These are phyloP conservation scores for Coilia nasus DNA, from an alignment of 2,797 vertebrate genomes.

Conservation along the genomic window DNA sequence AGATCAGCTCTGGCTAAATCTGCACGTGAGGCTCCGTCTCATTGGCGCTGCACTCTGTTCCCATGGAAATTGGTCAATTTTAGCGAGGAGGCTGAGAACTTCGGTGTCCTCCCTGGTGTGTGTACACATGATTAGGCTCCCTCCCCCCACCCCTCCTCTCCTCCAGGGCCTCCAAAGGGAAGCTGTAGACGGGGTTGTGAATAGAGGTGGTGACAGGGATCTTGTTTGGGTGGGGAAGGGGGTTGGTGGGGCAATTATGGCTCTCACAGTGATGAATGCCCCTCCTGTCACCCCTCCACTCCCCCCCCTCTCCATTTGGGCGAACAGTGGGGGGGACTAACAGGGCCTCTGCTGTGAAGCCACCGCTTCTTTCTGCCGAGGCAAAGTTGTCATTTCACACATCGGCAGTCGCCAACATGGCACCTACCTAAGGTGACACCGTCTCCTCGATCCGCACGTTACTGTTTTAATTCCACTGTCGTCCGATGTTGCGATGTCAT, in stretches of 20 bases:
- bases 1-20: slow-evolving; percentile 87
- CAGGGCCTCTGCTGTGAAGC: slow-evolving; percentile 42
- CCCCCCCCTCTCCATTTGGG: slow-evolving; percentile 52
- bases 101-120: slow-evolving; percentile 79
- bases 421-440: background rate
- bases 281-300: slow-evolving; percentile 38
- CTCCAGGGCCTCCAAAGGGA: slow-evolving; percentile 75
- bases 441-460: background rate
- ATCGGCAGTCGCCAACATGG: background rate
- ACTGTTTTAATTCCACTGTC: slow-evolving; percentile 10
- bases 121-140: slow-evolving; percentile 80
- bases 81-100: slow-evolving; percentile 74
- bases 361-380: slow-evolving; percentile 46
- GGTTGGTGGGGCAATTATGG: slow-evolving; percentile 65
- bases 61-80: slow-evolving; percentile 86
- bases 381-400: slow-evolving; percentile 19
- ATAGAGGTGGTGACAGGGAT: slow-evolving; percentile 70
- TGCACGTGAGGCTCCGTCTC: slow-evolving; percentile 89
- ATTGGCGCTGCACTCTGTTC: slow-evolving; percentile 87
- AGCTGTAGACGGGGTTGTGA: slow-evolving; percentile 81
- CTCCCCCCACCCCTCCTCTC: slow-evolving; percentile 53
- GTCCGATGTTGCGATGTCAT: background rate
- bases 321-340: slow-evolving; percentile 55
- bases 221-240: background rate
- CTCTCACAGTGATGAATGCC: slow-evolving; percentile 65